These are phyloP conservation scores for Lepidochrysops patricia DNA, from an alignment of 2,888 invertebrate genomes.

Conservation along the genomic window DNA sequence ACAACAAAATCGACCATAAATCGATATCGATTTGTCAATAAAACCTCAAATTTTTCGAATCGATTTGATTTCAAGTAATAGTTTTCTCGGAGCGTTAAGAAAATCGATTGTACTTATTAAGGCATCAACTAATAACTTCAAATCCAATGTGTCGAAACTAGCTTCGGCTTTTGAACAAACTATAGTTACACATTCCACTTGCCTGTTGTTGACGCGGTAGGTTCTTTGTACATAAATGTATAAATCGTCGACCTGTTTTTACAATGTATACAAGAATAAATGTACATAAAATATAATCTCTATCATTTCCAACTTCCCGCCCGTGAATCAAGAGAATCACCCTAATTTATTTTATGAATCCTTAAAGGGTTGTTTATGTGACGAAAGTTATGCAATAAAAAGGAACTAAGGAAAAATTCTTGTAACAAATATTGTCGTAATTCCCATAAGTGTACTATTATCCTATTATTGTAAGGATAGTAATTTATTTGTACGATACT, in stretches of 20 bases:
- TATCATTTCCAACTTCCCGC: constrained; percentile 18
- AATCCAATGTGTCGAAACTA: too few species aligned
- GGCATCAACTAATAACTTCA: too few species aligned
- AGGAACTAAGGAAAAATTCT: neutral
- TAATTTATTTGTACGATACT: neutral
- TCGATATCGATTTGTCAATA: too few species aligned
- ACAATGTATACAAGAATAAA: constrained; percentile 65
- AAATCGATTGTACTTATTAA: too few species aligned
- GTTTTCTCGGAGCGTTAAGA: too few species aligned
- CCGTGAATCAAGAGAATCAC: neutral
- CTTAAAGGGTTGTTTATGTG: constrained; percentile 5
- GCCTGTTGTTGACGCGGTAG: constrained; percentile 28
- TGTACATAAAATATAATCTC: constrained; percentile 52
- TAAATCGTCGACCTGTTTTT: constrained; percentile 55
- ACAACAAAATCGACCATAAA: too few species aligned
- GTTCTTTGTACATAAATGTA: constrained; percentile 40
- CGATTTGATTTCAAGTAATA: too few species aligned
- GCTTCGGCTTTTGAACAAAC: too few species aligned
- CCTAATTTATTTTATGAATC: constrained; percentile 5
- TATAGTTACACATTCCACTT: constrained; percentile 55
- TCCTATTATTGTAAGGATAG: too few species aligned
- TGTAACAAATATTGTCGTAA: constrained; percentile 1
- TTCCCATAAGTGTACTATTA: too few species aligned
- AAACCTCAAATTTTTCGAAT: too few species aligned
- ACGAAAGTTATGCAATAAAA: constrained; percentile 7